Evolutionary conservation across 2,888 invertebrate species (phyloP).

Genomic region (Pandemis corylana): DNA sequence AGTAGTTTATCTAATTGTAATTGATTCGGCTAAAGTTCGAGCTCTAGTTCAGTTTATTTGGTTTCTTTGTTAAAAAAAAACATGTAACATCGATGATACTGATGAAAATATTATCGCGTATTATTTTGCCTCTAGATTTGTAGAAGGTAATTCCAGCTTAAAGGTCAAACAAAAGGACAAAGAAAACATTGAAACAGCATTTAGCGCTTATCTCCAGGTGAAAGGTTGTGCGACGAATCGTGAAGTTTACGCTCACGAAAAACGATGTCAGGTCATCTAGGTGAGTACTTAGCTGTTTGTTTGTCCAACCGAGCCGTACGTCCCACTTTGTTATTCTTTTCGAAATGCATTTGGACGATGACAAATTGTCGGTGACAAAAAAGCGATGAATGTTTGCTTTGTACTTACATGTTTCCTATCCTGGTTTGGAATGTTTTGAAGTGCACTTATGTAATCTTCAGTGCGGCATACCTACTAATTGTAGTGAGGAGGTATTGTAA

Average conservation of each 20-base stretch:
- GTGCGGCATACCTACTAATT: neutral
- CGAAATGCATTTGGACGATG: constrained; percentile 36
- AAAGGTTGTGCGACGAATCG: constrained; percentile 73
- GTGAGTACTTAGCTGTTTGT: constrained; percentile 57
- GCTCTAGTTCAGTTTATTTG: constrained; percentile 6
- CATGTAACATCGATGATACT: neutral
- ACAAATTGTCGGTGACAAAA: constrained; percentile 40
- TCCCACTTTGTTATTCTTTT: constrained; percentile 37
- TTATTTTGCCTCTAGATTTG: neutral
- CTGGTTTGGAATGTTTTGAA: constrained; percentile 35
- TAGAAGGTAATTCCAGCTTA: constrained; percentile 41
- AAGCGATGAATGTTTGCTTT: constrained; percentile 35
- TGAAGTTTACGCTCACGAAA: constrained; percentile 63
- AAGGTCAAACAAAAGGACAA: constrained; percentile 51
- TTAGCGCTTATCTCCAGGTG: constrained; percentile 74
- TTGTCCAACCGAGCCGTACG: constrained; percentile 42
- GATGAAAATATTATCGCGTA: neutral
- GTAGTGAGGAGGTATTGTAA: too few relatives aligned
- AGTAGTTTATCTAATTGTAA: constrained; percentile 38
- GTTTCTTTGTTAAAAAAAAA: neutral
- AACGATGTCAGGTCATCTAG: constrained; percentile 51
- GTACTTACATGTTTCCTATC: constrained; percentile 33
- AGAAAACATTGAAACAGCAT: constrained; percentile 64
- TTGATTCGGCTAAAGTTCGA: constrained; percentile 20
- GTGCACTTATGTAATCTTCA: constrained; percentile 24